These are phyloP conservation scores for Menura novaehollandiae DNA, from an alignment of 2,113 vertebrate species.

Conservation along the genomic window DNA sequence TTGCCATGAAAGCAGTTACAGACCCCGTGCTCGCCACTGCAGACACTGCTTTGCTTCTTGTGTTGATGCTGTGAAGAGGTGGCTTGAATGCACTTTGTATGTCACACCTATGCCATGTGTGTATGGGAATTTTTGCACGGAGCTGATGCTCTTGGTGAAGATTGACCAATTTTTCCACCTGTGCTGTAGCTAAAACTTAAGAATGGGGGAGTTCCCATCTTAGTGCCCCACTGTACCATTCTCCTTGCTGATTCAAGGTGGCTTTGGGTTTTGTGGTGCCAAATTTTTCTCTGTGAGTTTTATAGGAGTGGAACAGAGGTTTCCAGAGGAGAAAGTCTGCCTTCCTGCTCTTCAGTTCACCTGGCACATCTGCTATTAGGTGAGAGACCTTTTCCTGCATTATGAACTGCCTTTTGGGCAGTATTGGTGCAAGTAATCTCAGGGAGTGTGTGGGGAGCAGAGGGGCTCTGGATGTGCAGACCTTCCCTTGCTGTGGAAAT, in stretches of 20 bases:
- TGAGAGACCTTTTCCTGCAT: not conserved
- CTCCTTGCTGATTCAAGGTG: not conserved
- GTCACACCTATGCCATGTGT: accelerated
- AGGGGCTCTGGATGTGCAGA: not conserved
- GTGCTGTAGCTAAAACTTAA: not conserved
- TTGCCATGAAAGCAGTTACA: not conserved
- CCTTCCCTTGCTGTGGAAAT: not conserved
- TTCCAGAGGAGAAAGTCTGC: not conserved
- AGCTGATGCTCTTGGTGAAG: not conserved
- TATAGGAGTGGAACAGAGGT: not conserved
- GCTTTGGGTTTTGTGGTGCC: not conserved
- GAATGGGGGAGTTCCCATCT: not conserved
- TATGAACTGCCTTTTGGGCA: not conserved
- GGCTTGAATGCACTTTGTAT: not conserved
- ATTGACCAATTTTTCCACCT: not conserved
- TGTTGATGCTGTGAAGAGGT: not conserved
- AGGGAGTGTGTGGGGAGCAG: not conserved
- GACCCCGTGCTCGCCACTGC: not conserved
- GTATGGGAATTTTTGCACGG: not conserved
- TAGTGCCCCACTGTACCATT: not conserved
- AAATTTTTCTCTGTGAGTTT: not conserved
- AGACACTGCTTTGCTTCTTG: not conserved
- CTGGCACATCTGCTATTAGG: not conserved
- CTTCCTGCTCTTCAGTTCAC: not conserved
- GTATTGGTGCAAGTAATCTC: not conserved